A percentile compares a stretch with the other conserved stretches of the same genome.
These are phyloP conservation scores for Rhinophrynus dorsalis DNA, from an alignment of 2,797 vertebrate genomes.

Conservation along the genomic window DNA sequence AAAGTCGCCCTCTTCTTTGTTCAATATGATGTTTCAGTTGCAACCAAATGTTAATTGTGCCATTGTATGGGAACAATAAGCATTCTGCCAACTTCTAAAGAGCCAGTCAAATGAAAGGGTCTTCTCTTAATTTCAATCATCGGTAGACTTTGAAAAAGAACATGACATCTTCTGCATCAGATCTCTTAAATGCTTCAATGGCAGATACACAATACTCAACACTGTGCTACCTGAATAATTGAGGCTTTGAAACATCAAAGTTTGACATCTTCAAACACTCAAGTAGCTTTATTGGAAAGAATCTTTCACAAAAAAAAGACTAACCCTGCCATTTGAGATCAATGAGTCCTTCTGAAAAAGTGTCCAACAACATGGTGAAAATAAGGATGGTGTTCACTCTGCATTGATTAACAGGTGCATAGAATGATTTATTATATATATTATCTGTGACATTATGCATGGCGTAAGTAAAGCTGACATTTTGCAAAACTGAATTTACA, in stretches of 20 bases:
- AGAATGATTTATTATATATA: conserved; percentile 57
- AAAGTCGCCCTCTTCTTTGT: conserved; percentile 12
- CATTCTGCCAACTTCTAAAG: conserved; percentile 57
- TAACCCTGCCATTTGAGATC: conserved; percentile 67
- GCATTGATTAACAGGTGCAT: conserved; percentile 57
- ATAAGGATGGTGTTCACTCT: conserved; percentile 57
- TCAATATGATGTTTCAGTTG: conserved; percentile 51
- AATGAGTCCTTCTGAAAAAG: conserved; percentile 59
- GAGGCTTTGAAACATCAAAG: conserved; percentile 75
- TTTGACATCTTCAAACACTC: conserved; percentile 69
- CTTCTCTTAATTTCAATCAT: conserved; percentile 66
- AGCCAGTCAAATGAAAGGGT: conserved; percentile 63
- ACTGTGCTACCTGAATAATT: conserved; percentile 71
- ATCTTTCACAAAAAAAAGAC: conserved; percentile 61
- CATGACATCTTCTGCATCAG: conserved; percentile 61
- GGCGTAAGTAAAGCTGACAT: too few relatives aligned
- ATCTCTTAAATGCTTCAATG: conserved; percentile 65
- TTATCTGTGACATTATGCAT: too few relatives aligned
- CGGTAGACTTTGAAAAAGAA: conserved; percentile 65
- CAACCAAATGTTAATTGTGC: conserved; percentile 59
- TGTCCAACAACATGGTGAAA: conserved; percentile 54
- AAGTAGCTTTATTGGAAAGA: conserved; percentile 70
- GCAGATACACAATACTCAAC: conserved; percentile 62
- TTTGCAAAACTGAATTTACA: too few relatives aligned
- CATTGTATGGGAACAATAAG: conserved; percentile 51